Percentiles rank a stretch among this genome's conserved stretches.
Conservation (phyloP, 2,113 vertebrate species). For the Arenaria interpres region DNA sequence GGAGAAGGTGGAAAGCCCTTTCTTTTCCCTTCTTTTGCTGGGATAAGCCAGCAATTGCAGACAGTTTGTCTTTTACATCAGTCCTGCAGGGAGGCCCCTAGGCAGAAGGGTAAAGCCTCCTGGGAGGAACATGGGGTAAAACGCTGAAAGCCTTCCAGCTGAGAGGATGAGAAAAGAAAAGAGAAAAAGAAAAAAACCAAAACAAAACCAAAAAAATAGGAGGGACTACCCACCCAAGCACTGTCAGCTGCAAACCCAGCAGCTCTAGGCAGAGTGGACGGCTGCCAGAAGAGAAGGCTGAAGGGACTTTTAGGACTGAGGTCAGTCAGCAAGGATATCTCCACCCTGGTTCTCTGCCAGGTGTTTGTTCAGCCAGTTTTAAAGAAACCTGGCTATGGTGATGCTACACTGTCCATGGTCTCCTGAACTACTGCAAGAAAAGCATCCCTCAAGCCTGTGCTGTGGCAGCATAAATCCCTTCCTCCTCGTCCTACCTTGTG, state of each 20-base stretch:
- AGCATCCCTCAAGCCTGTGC: fast-evolving
- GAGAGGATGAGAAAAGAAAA: background rate
- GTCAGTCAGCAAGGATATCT: background rate
- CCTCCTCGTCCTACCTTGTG: fast-evolving
- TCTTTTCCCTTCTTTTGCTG: background rate
- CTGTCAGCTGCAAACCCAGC: background rate
- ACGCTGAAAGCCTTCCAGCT: background rate
- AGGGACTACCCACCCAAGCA: background rate
- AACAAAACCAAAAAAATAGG: no score
- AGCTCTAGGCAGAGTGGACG: background rate
- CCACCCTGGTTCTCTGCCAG: background rate
- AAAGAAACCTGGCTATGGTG: background rate
- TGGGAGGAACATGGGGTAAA: background rate
- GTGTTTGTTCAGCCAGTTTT: background rate
- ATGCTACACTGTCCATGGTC: background rate
- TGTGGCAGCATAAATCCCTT: background rate
- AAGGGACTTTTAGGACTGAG: background rate
- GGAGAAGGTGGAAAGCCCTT: conserved; percentile 4
- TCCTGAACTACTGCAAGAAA: background rate
- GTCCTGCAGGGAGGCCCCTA: background rate
- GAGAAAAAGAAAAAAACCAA: background rate
- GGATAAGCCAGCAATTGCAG: background rate
- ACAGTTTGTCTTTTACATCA: background rate
- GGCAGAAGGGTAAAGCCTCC: background rate
- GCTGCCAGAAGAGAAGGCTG: background rate